These are phyloP conservation scores for Heterotis niloticus DNA, from an alignment of 2,113 vertebrate genomes.

Conservation along the genomic window DNA sequence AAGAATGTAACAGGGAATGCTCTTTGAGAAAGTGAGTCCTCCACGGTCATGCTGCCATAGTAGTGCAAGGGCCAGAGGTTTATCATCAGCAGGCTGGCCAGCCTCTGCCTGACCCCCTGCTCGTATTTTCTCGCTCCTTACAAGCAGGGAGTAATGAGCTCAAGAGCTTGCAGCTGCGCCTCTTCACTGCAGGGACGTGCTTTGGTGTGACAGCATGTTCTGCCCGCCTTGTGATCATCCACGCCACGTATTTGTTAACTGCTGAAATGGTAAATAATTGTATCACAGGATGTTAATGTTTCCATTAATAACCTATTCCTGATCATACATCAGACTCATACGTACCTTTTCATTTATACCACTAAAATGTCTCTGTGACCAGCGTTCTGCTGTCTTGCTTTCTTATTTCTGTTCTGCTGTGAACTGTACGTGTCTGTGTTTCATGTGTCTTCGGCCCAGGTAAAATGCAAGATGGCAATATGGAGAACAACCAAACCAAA, in stretches of 20 bases:
- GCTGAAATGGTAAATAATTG: neutral
- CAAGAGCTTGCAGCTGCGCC: neutral
- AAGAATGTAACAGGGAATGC: neutral
- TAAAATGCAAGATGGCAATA: slow-evolving; percentile 83
- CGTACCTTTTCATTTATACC: slow-evolving; percentile 48
- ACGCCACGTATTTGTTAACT: neutral
- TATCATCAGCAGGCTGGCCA: neutral
- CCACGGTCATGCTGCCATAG: too few relatives aligned
- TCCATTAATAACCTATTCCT: neutral
- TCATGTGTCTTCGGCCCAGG: slow-evolving; percentile 75
- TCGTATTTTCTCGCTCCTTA: neutral
- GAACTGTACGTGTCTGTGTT: slow-evolving; percentile 69
- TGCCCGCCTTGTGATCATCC: neutral
- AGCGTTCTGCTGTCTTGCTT: slow-evolving; percentile 59
- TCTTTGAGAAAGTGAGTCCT: neutral
- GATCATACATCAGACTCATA: neutral
- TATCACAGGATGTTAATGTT: neutral
- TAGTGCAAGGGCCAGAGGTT: neutral
- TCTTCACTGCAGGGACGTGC: neutral
- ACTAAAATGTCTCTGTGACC: slow-evolving; percentile 58
- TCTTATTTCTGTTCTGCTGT: slow-evolving; percentile 58
- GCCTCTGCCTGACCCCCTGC: neutral
- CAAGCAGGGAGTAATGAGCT: neutral
- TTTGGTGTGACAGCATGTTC: neutral
- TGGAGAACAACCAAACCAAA: slow-evolving; percentile 81